These are phyloP conservation scores for Oithona nana DNA, from an alignment of 2,888 invertebrate genomes.

Conservation along the genomic window DNA sequence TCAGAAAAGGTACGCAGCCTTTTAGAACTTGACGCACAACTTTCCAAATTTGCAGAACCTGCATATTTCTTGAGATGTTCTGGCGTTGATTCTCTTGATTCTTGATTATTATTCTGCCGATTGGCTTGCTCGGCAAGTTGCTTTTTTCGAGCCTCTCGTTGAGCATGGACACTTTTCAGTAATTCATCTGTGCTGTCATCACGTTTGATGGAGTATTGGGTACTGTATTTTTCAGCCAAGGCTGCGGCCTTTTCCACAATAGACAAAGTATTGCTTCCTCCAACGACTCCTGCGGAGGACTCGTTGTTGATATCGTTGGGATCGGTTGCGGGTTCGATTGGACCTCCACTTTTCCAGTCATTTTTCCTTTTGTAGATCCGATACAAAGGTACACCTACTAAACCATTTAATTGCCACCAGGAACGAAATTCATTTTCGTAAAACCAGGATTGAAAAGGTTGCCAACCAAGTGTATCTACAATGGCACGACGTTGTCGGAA, in stretches of 20 bases:
- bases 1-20: conserved; percentile 7
- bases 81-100: conserved; percentile 4
- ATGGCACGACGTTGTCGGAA: conserved; percentile 9
- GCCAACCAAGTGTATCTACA: conserved; percentile 14
- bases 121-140: neutral
- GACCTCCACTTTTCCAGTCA: neutral
- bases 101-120: neutral
- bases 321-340: neutral
- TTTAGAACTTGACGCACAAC: neutral
- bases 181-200: conserved; percentile 7
- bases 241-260: neutral
- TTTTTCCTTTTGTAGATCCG: conserved; percentile 7
- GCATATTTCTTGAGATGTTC: conserved; percentile 14
- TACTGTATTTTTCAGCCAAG: neutral
- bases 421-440: conserved; percentile 10
- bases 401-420: conserved; percentile 17
- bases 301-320: neutral
- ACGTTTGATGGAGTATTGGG: neutral
- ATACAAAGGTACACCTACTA: conserved; percentile 16
- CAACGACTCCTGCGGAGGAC: neutral
- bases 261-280: neutral
- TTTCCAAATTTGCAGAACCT: neutral
- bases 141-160: neutral
- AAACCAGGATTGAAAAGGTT: conserved; percentile 11
- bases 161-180: conserved; percentile 7